A percentile compares a stretch with the other conserved stretches of the same genome.
phyloP scores from a whole-genome alignment of 2,113 vertebrate species.

The Cebus imitator region DNA sequence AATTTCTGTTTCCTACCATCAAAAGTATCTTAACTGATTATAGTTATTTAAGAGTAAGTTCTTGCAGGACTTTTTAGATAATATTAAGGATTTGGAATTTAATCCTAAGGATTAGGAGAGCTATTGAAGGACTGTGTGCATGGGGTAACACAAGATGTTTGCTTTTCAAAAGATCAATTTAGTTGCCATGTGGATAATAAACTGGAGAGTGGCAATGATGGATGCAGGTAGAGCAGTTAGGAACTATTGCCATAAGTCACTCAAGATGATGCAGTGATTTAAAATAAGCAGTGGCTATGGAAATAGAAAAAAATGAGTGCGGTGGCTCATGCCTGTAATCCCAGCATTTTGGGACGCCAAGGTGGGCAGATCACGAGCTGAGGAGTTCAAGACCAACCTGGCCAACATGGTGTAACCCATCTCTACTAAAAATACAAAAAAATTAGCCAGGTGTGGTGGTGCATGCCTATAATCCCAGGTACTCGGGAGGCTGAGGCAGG shows the following conservation, averaged over 20 bases:
- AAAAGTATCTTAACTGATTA: not conserved
- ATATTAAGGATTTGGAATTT: constrained; percentile 11
- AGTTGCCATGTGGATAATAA: not conserved
- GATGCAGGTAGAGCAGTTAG: not conserved
- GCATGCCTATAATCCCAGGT: no score
- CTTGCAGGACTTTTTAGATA: not conserved
- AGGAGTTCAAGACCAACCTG: no score
- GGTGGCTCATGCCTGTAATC: no score
- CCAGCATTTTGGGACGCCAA: no score
- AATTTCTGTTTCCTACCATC: not conserved
- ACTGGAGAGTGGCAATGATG: not conserved
- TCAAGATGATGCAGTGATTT: not conserved
- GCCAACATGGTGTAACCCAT: no score
- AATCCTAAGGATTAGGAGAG: not conserved
- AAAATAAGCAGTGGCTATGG: not conserved
- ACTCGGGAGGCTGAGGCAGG: no score
- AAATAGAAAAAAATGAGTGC: not conserved
- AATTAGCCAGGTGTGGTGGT: no score
- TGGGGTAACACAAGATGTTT: not conserved
- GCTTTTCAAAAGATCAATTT: not conserved
- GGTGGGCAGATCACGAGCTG: no score
- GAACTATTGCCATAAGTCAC: not conserved
- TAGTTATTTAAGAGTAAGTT: not conserved
- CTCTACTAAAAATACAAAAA: no score
- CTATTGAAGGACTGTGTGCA: not conserved